phyloP scores from a whole-genome alignment of 2,113 vertebrate genomes.

The Alces alces region DNA sequence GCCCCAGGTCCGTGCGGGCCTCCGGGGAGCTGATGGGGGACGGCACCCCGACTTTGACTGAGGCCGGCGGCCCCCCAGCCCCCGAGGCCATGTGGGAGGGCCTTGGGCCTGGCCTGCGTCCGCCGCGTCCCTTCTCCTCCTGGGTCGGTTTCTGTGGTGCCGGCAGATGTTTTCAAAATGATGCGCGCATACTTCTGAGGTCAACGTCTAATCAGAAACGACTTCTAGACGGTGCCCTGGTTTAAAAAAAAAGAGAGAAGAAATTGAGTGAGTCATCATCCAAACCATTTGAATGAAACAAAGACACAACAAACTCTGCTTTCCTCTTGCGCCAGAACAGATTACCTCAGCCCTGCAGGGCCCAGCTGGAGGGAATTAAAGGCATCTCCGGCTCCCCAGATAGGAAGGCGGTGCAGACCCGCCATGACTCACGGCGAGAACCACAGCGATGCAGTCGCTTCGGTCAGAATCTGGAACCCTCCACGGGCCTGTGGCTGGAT shows the following conservation, averaged over 20 bases:
- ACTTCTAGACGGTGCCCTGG: constrained; percentile 69
- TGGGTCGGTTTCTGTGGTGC: constrained; percentile 42
- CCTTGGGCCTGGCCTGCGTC: background rate
- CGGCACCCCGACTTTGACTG: background rate
- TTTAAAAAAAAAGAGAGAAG: constrained; percentile 45
- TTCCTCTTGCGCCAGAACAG: constrained; percentile 23
- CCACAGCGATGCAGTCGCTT: background rate
- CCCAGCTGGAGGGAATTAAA: constrained; percentile 70
- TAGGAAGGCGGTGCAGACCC: background rate
- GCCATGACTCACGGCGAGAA: background rate
- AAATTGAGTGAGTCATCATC: constrained; percentile 52
- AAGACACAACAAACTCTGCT: constrained; percentile 69
- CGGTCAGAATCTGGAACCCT: background rate
- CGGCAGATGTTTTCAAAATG: constrained; percentile 61
- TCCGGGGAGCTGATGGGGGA: accelerated
- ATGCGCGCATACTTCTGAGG: constrained; percentile 70
- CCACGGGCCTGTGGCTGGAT: background rate
- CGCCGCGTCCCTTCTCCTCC: background rate
- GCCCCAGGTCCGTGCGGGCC: accelerated
- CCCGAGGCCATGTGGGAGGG: background rate
- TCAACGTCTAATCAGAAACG: constrained; percentile 58
- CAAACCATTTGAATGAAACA: constrained; percentile 73
- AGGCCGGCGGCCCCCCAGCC: background rate
- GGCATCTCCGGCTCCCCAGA: constrained; percentile 60
- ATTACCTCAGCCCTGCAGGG: constrained; percentile 56